phyloP scores from a whole-genome alignment of 2,113 vertebrate genomes.

The Sciurus niger region DNA sequence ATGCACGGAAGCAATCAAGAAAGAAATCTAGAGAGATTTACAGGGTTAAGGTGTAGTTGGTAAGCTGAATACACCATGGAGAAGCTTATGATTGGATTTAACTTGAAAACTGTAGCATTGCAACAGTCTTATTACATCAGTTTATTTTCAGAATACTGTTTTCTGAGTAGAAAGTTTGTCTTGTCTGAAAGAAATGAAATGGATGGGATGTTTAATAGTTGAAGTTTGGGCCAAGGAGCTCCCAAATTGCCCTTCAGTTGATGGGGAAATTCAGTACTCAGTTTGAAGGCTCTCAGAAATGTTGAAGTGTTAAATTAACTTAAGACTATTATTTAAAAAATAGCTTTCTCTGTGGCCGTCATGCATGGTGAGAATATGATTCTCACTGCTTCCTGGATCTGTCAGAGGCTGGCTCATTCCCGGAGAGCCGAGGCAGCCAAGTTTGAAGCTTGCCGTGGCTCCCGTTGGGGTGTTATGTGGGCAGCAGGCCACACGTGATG shows the following conservation, averaged over 20 bases:
- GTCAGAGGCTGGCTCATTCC: background rate
- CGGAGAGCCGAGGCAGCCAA: rapidly evolving
- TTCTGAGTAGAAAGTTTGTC: background rate
- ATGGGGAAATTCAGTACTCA: background rate
- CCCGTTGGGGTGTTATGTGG: constrained; percentile 13
- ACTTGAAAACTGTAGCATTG: background rate
- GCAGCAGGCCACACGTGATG: background rate
- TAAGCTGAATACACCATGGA: background rate
- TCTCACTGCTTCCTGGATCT: background rate
- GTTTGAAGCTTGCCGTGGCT: background rate
- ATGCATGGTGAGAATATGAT: background rate
- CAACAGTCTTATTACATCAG: background rate
- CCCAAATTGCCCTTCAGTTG: background rate
- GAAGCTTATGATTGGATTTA: constrained; percentile 20
- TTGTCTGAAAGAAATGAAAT: background rate
- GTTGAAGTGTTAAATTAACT: constrained; percentile 12
- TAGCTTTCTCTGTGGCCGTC: background rate
- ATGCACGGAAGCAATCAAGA: background rate
- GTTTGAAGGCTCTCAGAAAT: constrained; percentile 19
- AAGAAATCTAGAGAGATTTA: constrained; percentile 19
- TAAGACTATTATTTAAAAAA: constrained; percentile 17
- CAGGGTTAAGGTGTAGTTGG: background rate
- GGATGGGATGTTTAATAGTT: background rate
- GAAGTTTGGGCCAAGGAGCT: background rate
- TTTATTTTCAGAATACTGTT: background rate